phyloP scores from a whole-genome alignment of 2,113 vertebrate genomes.

The Eira barbara region DNA sequence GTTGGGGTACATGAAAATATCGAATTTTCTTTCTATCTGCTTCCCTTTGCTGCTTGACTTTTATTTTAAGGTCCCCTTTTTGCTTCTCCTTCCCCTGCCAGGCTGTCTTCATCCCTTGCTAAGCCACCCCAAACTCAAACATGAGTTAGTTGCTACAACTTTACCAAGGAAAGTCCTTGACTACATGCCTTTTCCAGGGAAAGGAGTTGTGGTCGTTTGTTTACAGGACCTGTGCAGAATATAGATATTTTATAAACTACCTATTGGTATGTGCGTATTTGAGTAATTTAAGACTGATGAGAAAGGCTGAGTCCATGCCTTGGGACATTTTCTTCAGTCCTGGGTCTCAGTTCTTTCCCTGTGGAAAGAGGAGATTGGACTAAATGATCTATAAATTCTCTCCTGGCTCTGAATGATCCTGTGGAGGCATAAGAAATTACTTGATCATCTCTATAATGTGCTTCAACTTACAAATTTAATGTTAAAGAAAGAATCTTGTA shows the following conservation, averaged over 20 bases:
- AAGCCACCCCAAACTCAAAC: neutral
- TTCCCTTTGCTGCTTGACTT: neutral
- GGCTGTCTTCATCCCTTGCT: neutral
- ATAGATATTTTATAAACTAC: neutral
- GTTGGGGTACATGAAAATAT: neutral
- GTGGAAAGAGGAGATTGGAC: neutral
- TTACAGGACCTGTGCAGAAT: neutral
- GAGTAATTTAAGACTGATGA: neutral
- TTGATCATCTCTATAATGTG: neutral
- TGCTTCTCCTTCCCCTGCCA: neutral
- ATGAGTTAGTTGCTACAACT: neutral
- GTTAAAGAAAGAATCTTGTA: neutral
- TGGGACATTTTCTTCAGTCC: constrained; percentile 28
- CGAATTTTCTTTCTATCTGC: neutral
- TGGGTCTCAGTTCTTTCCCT: neutral
- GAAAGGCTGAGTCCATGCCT: neutral
- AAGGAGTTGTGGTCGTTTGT: neutral
- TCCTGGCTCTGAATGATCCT: neutral
- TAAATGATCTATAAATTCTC: neutral
- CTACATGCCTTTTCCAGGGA: neutral
- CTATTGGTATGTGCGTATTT: neutral
- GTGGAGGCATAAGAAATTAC: neutral
- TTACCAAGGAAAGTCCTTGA: neutral
- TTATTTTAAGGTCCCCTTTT: neutral
- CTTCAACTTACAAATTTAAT: neutral